These are phyloP conservation scores for Clarias batrachus DNA, from an alignment of 2,113 vertebrate genomes.

Conservation along the genomic window DNA sequence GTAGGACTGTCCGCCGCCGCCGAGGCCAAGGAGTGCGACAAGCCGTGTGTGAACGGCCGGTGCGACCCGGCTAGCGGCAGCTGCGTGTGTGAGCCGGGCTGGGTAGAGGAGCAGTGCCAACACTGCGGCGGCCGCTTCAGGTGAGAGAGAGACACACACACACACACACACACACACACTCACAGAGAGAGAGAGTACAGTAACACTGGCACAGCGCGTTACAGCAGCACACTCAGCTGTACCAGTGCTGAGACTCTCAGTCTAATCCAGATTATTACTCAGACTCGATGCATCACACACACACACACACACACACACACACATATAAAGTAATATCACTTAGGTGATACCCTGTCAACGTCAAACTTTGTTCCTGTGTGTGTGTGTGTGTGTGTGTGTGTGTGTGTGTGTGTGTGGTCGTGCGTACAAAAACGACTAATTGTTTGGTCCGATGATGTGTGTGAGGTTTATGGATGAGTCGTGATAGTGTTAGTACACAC, in stretches of 20 bases:
- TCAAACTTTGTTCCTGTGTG: background rate
- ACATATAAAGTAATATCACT: background rate
- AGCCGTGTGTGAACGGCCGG: slow-evolving; percentile 87
- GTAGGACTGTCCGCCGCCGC: slow-evolving; percentile 65
- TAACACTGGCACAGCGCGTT: background rate
- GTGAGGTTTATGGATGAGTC: background rate
- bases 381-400: no score
- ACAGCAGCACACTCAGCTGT: background rate
- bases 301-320: no score
- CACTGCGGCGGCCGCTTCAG: slow-evolving; percentile 96
- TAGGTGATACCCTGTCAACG: no score
- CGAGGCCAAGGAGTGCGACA: slow-evolving; percentile 88
- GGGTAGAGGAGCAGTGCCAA: slow-evolving; percentile 96
- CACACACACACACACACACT: no score
- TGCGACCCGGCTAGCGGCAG: slow-evolving; percentile 80
- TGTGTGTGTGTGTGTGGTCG: background rate
- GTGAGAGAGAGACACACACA: slow-evolving; percentile 65
- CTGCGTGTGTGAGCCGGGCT: slow-evolving; percentile 87
- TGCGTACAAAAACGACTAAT: background rate
- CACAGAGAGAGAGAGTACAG: background rate
- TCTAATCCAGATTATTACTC: background rate
- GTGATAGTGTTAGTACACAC: background rate
- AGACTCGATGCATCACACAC: background rate
- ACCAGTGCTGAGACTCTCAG: background rate
- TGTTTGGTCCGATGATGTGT: background rate